Conservation (phyloP, 2,113 vertebrate species). For the Paralichthys olivaceus region DNA sequence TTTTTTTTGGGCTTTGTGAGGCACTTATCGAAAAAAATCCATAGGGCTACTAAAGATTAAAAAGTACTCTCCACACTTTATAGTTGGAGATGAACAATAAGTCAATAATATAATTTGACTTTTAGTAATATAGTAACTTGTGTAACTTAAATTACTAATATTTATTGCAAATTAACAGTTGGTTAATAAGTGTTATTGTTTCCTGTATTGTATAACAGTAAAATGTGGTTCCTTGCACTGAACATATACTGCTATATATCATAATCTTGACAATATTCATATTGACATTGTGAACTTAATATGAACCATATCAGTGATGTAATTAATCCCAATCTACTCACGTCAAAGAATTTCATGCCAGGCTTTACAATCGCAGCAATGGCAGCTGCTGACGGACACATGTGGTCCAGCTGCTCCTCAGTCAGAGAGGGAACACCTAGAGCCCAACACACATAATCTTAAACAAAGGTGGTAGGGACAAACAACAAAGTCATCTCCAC, state of each 20-base stretch:
- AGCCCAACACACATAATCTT: constrained; percentile 15
- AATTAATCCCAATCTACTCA: background rate
- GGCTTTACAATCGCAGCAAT: constrained; percentile 96
- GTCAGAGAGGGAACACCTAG: constrained; percentile 85
- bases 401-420: constrained; percentile 92
- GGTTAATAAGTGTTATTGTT: background rate
- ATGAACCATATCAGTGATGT: background rate
- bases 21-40: too few species aligned
- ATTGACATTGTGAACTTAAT: background rate
- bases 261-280: background rate
- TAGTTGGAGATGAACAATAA: background rate
- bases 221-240: background rate
- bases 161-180: background rate
- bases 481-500: background rate
- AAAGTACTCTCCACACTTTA: background rate
- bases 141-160: background rate
- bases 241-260: background rate
- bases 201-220: background rate
- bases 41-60: background rate
- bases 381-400: constrained; percentile 95
- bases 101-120: too few species aligned
- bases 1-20: too few species aligned
- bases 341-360: constrained; percentile 98
- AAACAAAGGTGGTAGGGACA: background rate
- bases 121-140: background rate